These are phyloP conservation scores for Ceryle rudis DNA, from an alignment of 2,797 vertebrate genomes.

Conservation along the genomic window DNA sequence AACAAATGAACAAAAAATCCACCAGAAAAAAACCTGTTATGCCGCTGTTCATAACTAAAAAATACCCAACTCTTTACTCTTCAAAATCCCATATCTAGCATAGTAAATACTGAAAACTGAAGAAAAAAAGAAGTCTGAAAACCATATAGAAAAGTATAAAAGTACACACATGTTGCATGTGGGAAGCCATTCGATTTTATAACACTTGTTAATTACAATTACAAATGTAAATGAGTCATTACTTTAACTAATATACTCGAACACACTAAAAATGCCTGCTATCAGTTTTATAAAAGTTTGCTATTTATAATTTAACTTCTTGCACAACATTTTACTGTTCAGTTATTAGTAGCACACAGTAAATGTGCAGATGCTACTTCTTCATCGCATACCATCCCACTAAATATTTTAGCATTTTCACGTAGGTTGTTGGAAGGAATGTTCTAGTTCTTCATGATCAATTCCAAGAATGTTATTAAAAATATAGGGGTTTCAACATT, in stretches of 20 bases:
- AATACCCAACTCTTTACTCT: neutral
- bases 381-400: neutral
- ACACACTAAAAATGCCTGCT: neutral
- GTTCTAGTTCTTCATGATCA: neutral
- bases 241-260: neutral
- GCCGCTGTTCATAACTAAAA: neutral
- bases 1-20: neutral
- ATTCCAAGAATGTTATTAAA: neutral
- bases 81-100: neutral
- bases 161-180: neutral
- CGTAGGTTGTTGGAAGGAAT: neutral
- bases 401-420: neutral
- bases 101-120: neutral
- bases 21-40: neutral
- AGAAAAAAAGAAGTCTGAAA: neutral
- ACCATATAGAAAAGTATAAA: neutral
- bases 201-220: neutral
- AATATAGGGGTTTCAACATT: neutral
- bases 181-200: neutral
- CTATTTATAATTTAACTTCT: neutral
- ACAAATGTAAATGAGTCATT: neutral
- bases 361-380: neutral
- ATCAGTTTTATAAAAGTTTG: neutral
- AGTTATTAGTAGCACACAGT: neutral
- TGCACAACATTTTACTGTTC: neutral